These are phyloP conservation scores for Andricus quercusramuli DNA, from an alignment of 2,888 invertebrate species.

Conservation along the genomic window DNA sequence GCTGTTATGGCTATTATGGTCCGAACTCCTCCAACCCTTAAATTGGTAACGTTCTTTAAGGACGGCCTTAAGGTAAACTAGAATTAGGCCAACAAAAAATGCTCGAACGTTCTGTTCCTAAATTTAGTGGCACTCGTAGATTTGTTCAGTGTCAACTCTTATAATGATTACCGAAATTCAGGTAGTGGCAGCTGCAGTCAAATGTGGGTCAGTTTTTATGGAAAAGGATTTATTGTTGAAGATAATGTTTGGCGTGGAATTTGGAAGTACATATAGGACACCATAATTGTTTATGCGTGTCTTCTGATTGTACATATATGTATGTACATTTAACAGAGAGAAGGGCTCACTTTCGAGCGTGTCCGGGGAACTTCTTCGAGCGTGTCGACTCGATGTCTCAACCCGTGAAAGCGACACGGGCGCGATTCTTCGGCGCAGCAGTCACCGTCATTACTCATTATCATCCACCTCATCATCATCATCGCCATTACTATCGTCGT, in stretches of 20 bases:
- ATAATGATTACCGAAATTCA: background rate
- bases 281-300: background rate
- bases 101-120: no score
- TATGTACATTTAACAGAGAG: slow-evolving; percentile 6
- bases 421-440: slow-evolving; percentile 52
- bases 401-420: slow-evolving; percentile 60
- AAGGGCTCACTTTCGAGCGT: slow-evolving; percentile 54
- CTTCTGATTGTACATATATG: background rate
- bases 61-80: no score
- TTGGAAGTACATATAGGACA: no score
- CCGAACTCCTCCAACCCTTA: no score
- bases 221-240: background rate
- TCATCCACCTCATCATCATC: slow-evolving; percentile 45
- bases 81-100: no score
- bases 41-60: no score
- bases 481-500: slow-evolving; percentile 53
- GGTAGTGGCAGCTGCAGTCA: background rate
- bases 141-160: no score
- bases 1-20: no score
- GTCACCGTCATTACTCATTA: slow-evolving; percentile 45
- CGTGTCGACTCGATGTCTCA: slow-evolving; percentile 66
- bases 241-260: no score
- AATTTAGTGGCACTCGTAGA: no score
- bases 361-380: slow-evolving; percentile 54
- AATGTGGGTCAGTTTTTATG: background rate